Evolutionary conservation across 1,140 invertebrate genomes (phyloP), one percentile per base, ranked within the genome.

Genomic region (Homarus americanus): DNA sequence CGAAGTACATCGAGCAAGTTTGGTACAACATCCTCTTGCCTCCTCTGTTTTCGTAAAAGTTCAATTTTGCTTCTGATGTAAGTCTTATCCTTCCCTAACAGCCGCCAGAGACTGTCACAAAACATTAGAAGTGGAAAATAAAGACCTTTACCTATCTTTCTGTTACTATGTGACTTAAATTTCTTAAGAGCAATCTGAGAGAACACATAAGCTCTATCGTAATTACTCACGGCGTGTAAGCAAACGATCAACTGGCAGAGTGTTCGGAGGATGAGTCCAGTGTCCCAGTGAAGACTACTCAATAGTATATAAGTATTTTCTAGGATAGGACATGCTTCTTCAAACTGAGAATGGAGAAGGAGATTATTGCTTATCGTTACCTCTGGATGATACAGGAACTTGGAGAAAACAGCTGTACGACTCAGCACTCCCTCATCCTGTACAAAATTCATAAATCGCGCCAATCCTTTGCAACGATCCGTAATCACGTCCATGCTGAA

Each of bases 391-490:
- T 89, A 82, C 9, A 89, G 49, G 44, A 89, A 82, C 36, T 89
- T 89, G n/a, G 87, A 82, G 66, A 89, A 89, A 9, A 89, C 87
- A 53, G 87, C 87, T 3, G 87, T 89, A 32, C 87, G 79, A n/a
- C 87, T 82, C 49, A 89, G 36, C 34, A 89, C 79, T 20, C 78
- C 87, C 63, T 89, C 40, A 32, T 82, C 79, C 24, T 89, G 80
- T 0, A 89, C 87, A 75, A 89, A 89, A 44, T 89, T 89, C 78
- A 89, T 82, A 40, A 89, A 89, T 5, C 87, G 78, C 53, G 79
- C 79, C 41, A 89, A 32, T 24, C 87, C 87, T 53, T 89, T 89
- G 38, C 87, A 89, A 2, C 87, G 87, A 15, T 89, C 87, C 7
- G 79, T 75, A 44, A 89, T 89, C 32, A 89, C 87, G 20, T 89